These are phyloP conservation scores for Antheraea assamensis DNA, from an alignment of 2,888 invertebrate species.

Conservation along the genomic window DNA sequence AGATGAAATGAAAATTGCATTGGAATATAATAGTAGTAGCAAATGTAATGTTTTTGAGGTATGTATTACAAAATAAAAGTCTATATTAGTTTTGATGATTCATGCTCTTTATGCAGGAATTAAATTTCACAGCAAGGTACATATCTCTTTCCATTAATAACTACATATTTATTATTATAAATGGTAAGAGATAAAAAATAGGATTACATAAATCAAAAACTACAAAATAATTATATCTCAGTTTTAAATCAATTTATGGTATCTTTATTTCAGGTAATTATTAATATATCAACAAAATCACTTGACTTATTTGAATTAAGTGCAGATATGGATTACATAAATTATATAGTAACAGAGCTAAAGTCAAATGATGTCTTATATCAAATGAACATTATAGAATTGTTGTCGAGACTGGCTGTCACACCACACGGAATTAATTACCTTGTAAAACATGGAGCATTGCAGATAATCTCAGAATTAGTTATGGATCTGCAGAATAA, in stretches of 20 bases:
- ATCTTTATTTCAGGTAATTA: conserved; percentile 77
- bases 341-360: conserved; percentile 85
- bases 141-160: too few species aligned
- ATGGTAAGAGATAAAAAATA: too few species aligned
- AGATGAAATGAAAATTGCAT: conserved; percentile 80
- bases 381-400: conserved; percentile 90
- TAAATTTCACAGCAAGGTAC: too few species aligned
- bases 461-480: conserved; percentile 84
- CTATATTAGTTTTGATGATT: not conserved
- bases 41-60: conserved; percentile 88
- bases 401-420: conserved; percentile 87
- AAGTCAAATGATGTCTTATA: conserved; percentile 88
- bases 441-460: conserved; percentile 85
- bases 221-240: not conserved
- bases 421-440: conserved; percentile 88
- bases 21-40: conserved; percentile 81
- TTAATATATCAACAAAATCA: conserved; percentile 84
- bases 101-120: not conserved
- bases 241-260: not conserved
- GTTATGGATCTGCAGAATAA: conserved; percentile 83
- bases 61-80: conserved; percentile 24
- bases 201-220: too few species aligned
- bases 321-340: conserved; percentile 84
- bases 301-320: conserved; percentile 82
- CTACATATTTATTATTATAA: too few species aligned